phyloP scores from a whole-genome alignment of 2,113 vertebrate genomes.

The Aphyosemion australe region DNA sequence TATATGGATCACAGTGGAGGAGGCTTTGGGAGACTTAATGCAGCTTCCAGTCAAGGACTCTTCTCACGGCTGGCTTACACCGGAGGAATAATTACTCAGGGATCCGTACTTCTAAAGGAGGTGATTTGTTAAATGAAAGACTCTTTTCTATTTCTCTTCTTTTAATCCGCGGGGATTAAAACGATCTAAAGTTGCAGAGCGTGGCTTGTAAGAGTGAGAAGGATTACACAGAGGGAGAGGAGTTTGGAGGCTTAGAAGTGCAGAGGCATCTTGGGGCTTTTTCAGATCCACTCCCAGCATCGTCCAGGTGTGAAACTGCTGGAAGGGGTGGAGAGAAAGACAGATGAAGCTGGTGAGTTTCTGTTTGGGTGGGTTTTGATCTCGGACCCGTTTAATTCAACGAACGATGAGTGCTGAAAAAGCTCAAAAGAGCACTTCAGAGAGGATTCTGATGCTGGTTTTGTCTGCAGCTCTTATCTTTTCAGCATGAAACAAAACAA shows the following conservation, averaged over 20 bases:
- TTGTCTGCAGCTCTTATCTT: conserved; percentile 12
- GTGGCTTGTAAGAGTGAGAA: conserved; percentile 44
- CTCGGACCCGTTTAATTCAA: conserved; percentile 18
- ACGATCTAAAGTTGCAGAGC: conserved; percentile 56
- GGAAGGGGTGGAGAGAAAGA: not conserved
- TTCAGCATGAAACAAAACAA: conserved; percentile 9
- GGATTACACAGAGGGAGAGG: conserved; percentile 41
- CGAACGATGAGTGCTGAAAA: conserved; percentile 5
- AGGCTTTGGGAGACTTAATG: conserved; percentile 57
- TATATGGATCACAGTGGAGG: conserved; percentile 33
- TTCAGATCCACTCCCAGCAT: conserved; percentile 10
- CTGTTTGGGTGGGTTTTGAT: conserved; percentile 4
- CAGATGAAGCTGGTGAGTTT: conserved; percentile 16
- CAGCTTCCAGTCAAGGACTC: conserved; percentile 63
- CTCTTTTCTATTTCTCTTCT: conserved; percentile 14
- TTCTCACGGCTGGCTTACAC: conserved; percentile 55
- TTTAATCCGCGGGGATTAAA: conserved; percentile 59
- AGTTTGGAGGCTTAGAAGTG: conserved; percentile 40
- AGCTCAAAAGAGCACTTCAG: not conserved
- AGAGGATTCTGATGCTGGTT: not conserved
- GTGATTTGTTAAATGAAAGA: conserved; percentile 61
- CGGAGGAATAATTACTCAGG: conserved; percentile 64
- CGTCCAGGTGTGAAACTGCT: conserved; percentile 45
- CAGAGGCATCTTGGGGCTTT: conserved; percentile 63
- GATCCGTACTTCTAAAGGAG: conserved; percentile 44